phyloP scores from a whole-genome alignment of 2,797 vertebrate genomes.

The Phataginus tetradactyla region DNA sequence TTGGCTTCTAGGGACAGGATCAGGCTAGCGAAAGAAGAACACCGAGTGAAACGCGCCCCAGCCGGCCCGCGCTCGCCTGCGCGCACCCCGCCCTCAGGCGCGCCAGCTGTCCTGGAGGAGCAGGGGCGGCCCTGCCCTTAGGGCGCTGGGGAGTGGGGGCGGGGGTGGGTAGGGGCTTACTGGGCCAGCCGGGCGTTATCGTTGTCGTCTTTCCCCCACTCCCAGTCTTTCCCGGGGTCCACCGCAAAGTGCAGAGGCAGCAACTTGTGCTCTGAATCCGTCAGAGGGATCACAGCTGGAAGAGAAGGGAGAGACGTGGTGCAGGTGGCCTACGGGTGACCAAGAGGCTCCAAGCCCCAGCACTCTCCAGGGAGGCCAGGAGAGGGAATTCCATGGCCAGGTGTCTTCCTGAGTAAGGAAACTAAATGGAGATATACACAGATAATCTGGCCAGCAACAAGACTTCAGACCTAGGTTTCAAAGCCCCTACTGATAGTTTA shows the following conservation, averaged over 20 bases:
- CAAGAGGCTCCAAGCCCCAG: not conserved
- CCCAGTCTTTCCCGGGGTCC: slow-evolving; percentile 98
- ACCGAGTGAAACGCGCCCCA: not conserved
- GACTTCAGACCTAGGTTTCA: not conserved
- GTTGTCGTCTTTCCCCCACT: slow-evolving; percentile 97
- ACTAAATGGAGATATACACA: not conserved
- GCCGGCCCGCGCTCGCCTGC: fast-evolving
- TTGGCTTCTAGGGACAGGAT: slow-evolving; percentile 99
- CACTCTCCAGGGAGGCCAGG: too few species aligned
- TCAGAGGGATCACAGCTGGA: slow-evolving; percentile 98
- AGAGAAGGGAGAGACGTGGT: slow-evolving; percentile 74
- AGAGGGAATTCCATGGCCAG: not conserved
- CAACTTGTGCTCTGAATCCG: slow-evolving; percentile 98
- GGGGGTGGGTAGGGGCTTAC: slow-evolving; percentile 87
- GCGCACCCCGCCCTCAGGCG: not conserved
- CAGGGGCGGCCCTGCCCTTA: not conserved
- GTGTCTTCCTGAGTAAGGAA: not conserved
- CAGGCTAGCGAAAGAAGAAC: slow-evolving; percentile 88
- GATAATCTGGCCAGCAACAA: not conserved
- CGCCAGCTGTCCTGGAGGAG: not conserved
- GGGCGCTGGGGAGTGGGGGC: not conserved
- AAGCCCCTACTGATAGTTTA: not conserved
- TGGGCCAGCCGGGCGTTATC: slow-evolving; percentile 96
- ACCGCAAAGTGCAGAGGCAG: slow-evolving; percentile 98
- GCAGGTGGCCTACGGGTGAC: not conserved